Conservation (phyloP, 2,797 vertebrate genomes). For the Channallabes apus region DNA sequence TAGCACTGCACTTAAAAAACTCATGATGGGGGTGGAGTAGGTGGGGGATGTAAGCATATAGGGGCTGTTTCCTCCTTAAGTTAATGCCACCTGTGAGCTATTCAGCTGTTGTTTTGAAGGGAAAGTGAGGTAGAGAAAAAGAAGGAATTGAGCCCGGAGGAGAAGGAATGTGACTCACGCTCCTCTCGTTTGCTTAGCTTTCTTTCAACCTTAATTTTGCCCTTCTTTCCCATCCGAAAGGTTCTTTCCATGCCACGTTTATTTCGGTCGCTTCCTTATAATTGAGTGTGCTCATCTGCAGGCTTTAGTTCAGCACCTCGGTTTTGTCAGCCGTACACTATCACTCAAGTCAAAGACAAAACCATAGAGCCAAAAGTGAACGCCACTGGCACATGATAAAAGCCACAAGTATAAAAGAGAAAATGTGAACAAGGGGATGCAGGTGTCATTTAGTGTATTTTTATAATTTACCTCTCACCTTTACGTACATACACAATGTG, state of each 20-base stretch:
- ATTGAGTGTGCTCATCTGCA: constrained; percentile 23
- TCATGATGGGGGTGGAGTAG: not conserved
- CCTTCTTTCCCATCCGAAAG: constrained; percentile 37
- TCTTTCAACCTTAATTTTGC: constrained; percentile 16
- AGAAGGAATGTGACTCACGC: constrained; percentile 65
- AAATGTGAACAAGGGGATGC: not conserved
- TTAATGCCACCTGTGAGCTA: constrained; percentile 72
- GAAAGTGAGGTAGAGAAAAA: constrained; percentile 53
- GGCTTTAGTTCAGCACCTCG: not conserved
- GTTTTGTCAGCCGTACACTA: not conserved
- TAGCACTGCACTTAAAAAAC: constrained; percentile 1
- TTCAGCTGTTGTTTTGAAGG: constrained; percentile 78
- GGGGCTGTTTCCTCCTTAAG: constrained; percentile 52
- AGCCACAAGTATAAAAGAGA: not conserved
- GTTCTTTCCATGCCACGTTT: constrained; percentile 39
- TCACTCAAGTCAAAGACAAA: not conserved
- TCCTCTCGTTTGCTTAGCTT: constrained; percentile 40
- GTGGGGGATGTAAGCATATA: too few species aligned
- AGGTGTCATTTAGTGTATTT: not conserved
- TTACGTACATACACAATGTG: not conserved
- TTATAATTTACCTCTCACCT: not conserved
- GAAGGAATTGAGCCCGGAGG: not conserved
- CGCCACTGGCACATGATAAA: not conserved
- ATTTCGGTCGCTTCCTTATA: constrained; percentile 15
- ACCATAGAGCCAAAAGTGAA: not conserved